Evolutionary conservation across 2,888 invertebrate genomes (phyloP).

Genomic region (Dascillus cervinus): DNA sequence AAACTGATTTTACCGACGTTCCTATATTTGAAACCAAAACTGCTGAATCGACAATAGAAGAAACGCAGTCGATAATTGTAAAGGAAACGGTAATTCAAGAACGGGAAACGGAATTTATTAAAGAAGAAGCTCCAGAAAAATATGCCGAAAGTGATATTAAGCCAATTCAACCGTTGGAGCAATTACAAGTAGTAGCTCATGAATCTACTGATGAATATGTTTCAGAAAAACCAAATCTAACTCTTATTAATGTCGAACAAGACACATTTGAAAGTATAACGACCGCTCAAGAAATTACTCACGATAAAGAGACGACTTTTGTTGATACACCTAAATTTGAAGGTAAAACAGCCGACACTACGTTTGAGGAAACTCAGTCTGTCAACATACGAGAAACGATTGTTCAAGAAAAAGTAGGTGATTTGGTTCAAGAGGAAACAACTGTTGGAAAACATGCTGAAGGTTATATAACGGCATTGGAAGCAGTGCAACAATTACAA

Average conservation of each 20-base stretch:
- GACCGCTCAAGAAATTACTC: conserved; percentile 31
- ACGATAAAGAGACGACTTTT: conserved; percentile 34
- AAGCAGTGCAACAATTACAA: no score
- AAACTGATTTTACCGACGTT: conserved; percentile 34
- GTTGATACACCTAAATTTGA: conserved; percentile 21
- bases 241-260: conserved; percentile 27
- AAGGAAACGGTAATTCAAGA: conserved; percentile 27
- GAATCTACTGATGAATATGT: no score
- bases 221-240: conserved; percentile 26
- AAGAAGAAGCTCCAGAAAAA: no score
- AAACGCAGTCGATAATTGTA: conserved; percentile 40
- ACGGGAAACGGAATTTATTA: conserved; percentile 31
- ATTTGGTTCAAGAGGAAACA: no score
- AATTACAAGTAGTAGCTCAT: no score
- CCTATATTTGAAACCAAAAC: conserved; percentile 31
- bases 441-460: no score
- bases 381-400: conserved; percentile 44
- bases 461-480: no score
- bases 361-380: conserved; percentile 39
- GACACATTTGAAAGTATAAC: conserved; percentile 28
- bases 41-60: conserved; percentile 39
- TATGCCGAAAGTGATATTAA: conserved; percentile 39
- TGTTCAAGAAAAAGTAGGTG: conserved; percentile 46
- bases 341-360: conserved; percentile 39
- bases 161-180: no score